Evolutionary conservation across 2,888 invertebrate species (phyloP), one percentile per base, ranked within the genome.

Genomic region (Chrysotoxum bicinctum): DNA sequence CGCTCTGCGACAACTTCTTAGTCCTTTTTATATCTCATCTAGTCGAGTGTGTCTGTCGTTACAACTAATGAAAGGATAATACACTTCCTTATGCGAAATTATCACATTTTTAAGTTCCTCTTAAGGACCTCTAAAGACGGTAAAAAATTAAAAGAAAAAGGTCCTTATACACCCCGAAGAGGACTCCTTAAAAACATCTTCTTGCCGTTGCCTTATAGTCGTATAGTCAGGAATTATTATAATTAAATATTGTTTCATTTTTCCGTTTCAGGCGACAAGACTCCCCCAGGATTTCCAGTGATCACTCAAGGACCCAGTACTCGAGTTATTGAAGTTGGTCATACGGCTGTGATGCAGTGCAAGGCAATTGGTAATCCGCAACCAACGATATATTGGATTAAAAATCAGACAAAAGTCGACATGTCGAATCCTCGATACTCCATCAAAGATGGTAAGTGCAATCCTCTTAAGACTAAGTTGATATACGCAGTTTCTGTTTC

Each of bases 271-370:
- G 98, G 95, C 88, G 97, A 97, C 90, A 96, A 97, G 92, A 94
- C 97, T 87, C 99, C 99, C 1, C 93, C 94, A 58, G 99, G 99
- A 37, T 99, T 99, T 93, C 99, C 99, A 58, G 94, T 94, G 91
- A 96, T 98, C 90, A 95, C 95, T 43, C 95, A 96, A 89, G 96
- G 97, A 50, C 98, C 99, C 0, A 95, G 95, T 84, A 96, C 98
- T 77, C 97, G 98, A 93, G 98, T 98, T 70, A 98, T 99, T 68
- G 99, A 99, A 93, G 98, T 97, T 88, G 98, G 98, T 19, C 97
- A 98, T 92, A 97, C 96, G 54, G 96, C 98, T 14, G 94, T 97
- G 26, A 94, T 99, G 89, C 95, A 95, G 52, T 99, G 99, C 93
- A 94, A 96, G 86, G 98, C 98, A 43, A 94, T 94, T 52, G 99